A percentile compares a stretch with the other conserved stretches of the same genome.
Conservation (phyloP, 2,113 vertebrate species). For the Rhynchomys soricoides region DNA sequence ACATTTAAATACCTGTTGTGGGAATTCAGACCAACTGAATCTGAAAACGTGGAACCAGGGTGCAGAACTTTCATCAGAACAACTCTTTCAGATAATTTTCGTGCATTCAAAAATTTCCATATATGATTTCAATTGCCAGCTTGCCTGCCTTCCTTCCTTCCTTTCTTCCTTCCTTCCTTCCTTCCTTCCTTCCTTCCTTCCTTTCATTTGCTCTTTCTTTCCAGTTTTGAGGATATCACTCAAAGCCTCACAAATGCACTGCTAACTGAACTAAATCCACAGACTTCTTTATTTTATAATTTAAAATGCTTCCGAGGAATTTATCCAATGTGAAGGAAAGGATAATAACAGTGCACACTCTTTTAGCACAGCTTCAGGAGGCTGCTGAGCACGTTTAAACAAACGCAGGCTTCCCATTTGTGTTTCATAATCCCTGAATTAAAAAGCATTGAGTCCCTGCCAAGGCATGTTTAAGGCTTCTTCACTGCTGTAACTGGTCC, state of each 20-base stretch:
- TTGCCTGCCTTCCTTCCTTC: neutral
- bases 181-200: neutral
- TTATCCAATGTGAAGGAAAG: neutral
- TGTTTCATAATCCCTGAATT: neutral
- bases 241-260: neutral
- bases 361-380: neutral
- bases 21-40: neutral
- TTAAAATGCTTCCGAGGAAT: conserved; percentile 9
- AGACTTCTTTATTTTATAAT: conserved; percentile 19
- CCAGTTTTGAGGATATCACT: neutral
- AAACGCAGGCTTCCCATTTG: neutral
- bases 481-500: neutral
- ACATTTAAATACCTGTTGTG: neutral
- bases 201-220: neutral
- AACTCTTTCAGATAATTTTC: neutral
- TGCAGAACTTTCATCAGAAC: neutral
- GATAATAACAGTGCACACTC: neutral
- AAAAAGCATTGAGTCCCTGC: neutral
- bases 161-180: neutral
- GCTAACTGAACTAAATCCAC: neutral
- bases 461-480: neutral
- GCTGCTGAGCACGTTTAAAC: neutral
- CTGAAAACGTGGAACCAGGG: neutral
- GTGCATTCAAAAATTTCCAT: neutral
- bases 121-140: neutral